Percentiles rank a stretch among this genome's conserved stretches.
These are phyloP conservation scores for Geotrypetes seraphini DNA, from an alignment of 2,797 vertebrate species.

Conservation along the genomic window DNA sequence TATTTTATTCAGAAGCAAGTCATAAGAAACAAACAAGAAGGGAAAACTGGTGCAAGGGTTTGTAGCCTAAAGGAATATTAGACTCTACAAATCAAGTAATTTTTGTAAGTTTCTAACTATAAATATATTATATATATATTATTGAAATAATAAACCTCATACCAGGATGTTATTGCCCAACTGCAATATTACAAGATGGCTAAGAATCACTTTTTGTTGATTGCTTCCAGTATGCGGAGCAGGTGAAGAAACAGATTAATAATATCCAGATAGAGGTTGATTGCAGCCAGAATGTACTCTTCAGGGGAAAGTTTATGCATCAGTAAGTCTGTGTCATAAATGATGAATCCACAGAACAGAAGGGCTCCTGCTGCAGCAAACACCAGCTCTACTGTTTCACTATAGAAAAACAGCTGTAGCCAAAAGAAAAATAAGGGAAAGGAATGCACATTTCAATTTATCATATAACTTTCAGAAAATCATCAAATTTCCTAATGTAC, in stretches of 20 bases:
- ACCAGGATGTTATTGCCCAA: too few species aligned
- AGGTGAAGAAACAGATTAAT: constrained; percentile 88
- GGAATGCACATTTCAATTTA: background rate
- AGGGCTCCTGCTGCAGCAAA: constrained; percentile 73
- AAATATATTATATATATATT: too few species aligned
- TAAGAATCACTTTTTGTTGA: constrained; percentile 77
- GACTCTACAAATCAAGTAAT: too few species aligned
- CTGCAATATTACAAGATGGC: background rate
- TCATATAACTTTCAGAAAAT: background rate
- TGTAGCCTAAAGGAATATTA: too few species aligned
- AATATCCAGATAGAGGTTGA: constrained; percentile 89
- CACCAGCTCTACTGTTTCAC: constrained; percentile 63
- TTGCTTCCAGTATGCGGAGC: constrained; percentile 70
- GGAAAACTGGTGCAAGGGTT: too few species aligned
- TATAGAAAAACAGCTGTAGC: constrained; percentile 76
- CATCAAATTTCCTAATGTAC: background rate
- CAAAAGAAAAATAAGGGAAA: constrained; percentile 21
- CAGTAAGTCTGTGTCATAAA: constrained; percentile 82
- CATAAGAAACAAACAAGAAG: too few species aligned
- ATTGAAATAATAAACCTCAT: too few species aligned
- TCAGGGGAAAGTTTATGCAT: constrained; percentile 92
- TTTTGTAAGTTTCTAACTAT: too few species aligned
- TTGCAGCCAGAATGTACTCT: constrained; percentile 85
- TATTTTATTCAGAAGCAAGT: too few species aligned
- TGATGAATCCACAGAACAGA: constrained; percentile 90